These are phyloP conservation scores for Apolygus lucorum DNA, from an alignment of 1,140 invertebrate genomes.

Conservation along the genomic window DNA sequence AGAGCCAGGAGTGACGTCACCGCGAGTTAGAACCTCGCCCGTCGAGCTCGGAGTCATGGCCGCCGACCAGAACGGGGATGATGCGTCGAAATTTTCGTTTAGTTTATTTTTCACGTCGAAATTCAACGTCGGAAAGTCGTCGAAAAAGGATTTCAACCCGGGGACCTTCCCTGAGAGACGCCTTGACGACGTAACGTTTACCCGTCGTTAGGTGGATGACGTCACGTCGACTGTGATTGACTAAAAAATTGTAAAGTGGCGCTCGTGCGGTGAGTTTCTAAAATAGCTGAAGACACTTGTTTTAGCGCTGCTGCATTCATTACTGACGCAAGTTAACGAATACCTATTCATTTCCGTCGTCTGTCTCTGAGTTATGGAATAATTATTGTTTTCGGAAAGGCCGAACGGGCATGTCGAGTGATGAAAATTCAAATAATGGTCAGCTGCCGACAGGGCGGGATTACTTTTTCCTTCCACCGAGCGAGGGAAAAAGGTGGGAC, in stretches of 20 bases:
- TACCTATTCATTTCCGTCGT: constrained; percentile 1
- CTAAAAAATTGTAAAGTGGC: constrained; percentile 16
- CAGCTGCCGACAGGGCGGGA: no score
- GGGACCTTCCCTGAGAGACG: neutral
- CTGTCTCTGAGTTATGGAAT: no score
- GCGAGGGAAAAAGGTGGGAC: no score
- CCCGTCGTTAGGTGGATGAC: constrained; percentile 13
- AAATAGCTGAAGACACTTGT: constrained; percentile 14
- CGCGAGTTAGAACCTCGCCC: no score
- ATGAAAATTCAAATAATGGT: no score
- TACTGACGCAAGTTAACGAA: constrained; percentile 7
- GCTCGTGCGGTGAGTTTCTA: constrained; percentile 6
- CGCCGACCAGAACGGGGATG: no score
- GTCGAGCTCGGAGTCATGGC: neutral
- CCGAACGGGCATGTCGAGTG: no score
- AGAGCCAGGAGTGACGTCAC: neutral
- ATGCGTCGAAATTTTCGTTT: neutral
- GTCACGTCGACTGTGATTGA: neutral
- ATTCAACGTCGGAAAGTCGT: neutral
- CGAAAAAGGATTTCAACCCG: neutral
- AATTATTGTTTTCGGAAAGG: no score
- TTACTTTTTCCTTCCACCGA: neutral
- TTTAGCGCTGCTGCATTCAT: constrained; percentile 7
- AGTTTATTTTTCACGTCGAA: neutral
- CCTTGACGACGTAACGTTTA: neutral